These are phyloP conservation scores for Astreopora myriophthalma DNA, from an alignment of 64 coral and sea anemone species.

Conservation along the genomic window DNA sequence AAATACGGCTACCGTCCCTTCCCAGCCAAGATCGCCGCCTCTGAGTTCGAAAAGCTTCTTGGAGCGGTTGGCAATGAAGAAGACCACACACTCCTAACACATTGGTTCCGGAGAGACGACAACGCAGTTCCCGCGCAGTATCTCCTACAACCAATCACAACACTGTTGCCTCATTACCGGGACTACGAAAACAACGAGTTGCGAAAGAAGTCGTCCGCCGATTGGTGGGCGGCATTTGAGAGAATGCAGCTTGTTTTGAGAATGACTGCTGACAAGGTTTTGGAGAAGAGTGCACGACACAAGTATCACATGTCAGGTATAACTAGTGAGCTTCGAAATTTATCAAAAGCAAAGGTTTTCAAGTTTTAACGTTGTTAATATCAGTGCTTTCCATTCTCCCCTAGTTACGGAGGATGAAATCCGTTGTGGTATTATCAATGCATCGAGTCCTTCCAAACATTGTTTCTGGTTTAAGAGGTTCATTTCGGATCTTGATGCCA, in stretches of 20 bases:
- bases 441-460: constrained; percentile 67
- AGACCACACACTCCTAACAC: constrained; percentile 45
- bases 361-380: neutral
- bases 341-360: neutral
- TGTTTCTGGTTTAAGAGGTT: constrained; percentile 95
- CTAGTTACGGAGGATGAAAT: constrained; percentile 98
- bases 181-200: constrained; percentile 73
- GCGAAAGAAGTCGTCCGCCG: constrained; percentile 66
- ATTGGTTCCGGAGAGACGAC: constrained; percentile 86
- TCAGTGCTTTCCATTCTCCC: neutral
- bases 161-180: constrained; percentile 78
- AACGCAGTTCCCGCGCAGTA: constrained; percentile 85
- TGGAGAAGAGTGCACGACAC: constrained; percentile 44
- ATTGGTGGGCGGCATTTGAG: constrained; percentile 88
- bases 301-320: constrained; percentile 95
- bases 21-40: constrained; percentile 71
- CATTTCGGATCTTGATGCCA: constrained; percentile 63
- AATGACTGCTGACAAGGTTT: constrained; percentile 67
- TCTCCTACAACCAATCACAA: constrained; percentile 89
- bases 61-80: constrained; percentile 41
- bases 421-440: constrained; percentile 78
- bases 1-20: constrained; percentile 97
- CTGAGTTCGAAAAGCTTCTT: constrained; percentile 83
- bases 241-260: constrained; percentile 85
- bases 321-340: neutral